Evolutionary conservation across 2,888 invertebrate genomes (phyloP).

Genomic region (Nomada fucata): DNA sequence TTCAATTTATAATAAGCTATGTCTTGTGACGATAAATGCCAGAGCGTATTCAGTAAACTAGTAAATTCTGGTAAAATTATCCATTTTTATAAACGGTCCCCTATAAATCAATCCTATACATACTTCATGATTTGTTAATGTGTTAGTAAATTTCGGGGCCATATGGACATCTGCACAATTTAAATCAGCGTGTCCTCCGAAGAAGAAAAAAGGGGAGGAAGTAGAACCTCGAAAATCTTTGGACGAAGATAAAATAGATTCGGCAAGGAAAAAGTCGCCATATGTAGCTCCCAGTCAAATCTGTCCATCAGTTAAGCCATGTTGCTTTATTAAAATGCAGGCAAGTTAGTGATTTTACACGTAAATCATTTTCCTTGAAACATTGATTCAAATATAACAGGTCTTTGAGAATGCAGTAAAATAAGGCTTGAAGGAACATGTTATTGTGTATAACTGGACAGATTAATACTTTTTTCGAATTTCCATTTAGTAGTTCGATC

Average conservation of each 20-base stretch:
- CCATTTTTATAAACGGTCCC: background rate
- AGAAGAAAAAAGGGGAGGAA: conserved; percentile 32
- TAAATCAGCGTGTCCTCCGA: conserved; percentile 62
- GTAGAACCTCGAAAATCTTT: background rate
- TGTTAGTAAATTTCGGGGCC: conserved; percentile 48
- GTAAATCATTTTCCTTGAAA: background rate
- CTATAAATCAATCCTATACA: background rate
- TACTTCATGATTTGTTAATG: conserved; percentile 9
- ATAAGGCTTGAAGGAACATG: no score
- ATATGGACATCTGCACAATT: conserved; percentile 43
- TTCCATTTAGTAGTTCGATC: background rate
- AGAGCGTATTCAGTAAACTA: conserved; percentile 40
- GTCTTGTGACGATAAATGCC: conserved; percentile 19
- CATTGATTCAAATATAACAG: background rate
- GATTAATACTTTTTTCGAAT: no score
- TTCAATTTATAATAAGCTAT: conserved; percentile 24
- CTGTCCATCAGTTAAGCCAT: conserved; percentile 41
- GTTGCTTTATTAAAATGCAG: conserved; percentile 72
- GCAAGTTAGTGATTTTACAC: conserved; percentile 40
- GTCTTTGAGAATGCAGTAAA: no score
- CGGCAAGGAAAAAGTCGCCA: conserved; percentile 10
- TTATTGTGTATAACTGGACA: no score
- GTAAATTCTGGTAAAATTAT: conserved; percentile 47
- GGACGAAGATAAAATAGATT: background rate
- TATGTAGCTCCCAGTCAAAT: conserved; percentile 40